Conservation (phyloP, 1,140 invertebrate species). For the Chionoecetes opilio region DNA sequence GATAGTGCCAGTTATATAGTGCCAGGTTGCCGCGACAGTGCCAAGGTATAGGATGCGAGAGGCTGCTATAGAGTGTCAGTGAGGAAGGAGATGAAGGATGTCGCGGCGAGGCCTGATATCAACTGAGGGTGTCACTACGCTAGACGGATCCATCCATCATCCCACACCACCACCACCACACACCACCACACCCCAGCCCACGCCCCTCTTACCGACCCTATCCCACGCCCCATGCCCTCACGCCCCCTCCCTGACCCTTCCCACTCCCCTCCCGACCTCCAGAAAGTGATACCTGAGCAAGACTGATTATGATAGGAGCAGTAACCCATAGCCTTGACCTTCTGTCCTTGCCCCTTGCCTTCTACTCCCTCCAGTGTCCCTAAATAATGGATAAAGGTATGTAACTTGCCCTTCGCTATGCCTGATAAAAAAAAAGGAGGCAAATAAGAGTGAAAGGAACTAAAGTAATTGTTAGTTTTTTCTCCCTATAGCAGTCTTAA, state of each 20-base stretch:
- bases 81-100: neutral
- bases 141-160: neutral
- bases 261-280: neutral
- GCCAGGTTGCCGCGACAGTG: neutral
- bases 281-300: constrained; percentile 19
- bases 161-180: neutral
- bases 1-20: too few species aligned
- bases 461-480: neutral
- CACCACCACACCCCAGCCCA: too few species aligned
- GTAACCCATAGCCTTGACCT: neutral
- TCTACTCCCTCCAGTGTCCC: too few species aligned
- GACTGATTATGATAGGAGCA: constrained; percentile 18
- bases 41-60: neutral
- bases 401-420: too few species aligned
- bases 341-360: too few species aligned
- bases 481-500: neutral
- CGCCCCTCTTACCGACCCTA: too few species aligned
- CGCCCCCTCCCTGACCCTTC: too few species aligned
- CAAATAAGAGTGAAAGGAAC: neutral
- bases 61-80: neutral
- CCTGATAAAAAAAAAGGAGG: neutral
- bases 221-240: too few species aligned
- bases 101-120: neutral
- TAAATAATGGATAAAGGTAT: too few species aligned
- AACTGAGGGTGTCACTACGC: neutral